phyloP scores from a whole-genome alignment of 2,113 vertebrate species.

The Manacus vitellinus region DNA sequence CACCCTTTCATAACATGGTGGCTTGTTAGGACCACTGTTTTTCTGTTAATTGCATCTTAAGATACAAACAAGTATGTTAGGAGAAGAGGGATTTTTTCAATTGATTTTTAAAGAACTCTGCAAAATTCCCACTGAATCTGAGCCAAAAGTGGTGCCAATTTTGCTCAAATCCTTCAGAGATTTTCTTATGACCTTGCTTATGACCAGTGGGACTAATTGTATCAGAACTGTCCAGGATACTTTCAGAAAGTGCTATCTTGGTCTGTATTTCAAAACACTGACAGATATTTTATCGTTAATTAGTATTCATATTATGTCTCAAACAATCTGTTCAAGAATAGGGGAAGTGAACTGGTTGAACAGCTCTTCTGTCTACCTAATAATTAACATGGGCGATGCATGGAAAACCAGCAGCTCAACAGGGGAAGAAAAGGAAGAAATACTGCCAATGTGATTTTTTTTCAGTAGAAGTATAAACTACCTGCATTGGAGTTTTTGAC shows the following conservation, averaged over 20 bases:
- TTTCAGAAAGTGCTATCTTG: slow-evolving; percentile 74
- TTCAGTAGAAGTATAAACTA: slow-evolving; percentile 48
- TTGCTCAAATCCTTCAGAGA: slow-evolving; percentile 44
- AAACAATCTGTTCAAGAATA: slow-evolving; percentile 84
- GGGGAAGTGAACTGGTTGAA: slow-evolving; percentile 76
- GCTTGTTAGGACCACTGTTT: slow-evolving; percentile 6
- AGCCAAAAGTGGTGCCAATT: slow-evolving; percentile 70
- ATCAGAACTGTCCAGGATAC: slow-evolving; percentile 61
- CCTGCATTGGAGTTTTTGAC: slow-evolving; percentile 51
- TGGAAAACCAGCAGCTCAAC: slow-evolving; percentile 55
- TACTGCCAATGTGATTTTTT: background rate
- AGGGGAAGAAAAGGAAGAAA: slow-evolving; percentile 1
- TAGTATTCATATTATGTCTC: slow-evolving; percentile 87
- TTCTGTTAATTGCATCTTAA: slow-evolving; percentile 28
- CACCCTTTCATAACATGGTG: background rate
- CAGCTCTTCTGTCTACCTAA: slow-evolving; percentile 76
- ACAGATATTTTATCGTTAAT: slow-evolving; percentile 81
- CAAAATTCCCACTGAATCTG: slow-evolving; percentile 52
- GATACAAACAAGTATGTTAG: slow-evolving; percentile 34
- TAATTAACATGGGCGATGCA: slow-evolving; percentile 70
- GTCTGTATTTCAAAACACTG: slow-evolving; percentile 78
- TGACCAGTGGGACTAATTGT: slow-evolving; percentile 66
- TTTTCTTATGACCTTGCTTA: slow-evolving; percentile 59
- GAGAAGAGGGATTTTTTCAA: slow-evolving; percentile 9
- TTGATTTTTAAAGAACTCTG: slow-evolving; percentile 7